Evolutionary conservation across 2,797 vertebrate genomes (phyloP).

Genomic region (Tenualosa thibaudeaui): DNA sequence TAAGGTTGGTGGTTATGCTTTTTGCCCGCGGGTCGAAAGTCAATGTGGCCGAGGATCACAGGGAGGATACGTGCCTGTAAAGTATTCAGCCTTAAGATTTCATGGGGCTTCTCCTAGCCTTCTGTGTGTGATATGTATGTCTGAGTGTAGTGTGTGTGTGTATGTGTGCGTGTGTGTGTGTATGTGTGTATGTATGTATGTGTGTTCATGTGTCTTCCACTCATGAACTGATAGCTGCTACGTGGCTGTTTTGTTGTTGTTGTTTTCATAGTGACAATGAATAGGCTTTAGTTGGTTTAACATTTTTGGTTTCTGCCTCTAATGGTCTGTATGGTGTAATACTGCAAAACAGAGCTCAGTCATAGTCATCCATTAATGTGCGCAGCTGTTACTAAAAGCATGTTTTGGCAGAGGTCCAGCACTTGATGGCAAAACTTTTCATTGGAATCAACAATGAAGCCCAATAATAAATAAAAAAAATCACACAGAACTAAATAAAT

Average conservation of each 20-base stretch:
- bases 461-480: not conserved
- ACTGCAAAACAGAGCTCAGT: not conserved
- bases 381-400: not conserved
- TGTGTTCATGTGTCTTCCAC: not conserved
- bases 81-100: conserved; percentile 70
- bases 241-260: not conserved
- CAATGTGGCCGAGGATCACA: conserved; percentile 74
- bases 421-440: conserved; percentile 4
- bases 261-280: not conserved
- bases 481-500: not conserved
- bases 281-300: not conserved
- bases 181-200: not conserved
- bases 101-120: conserved; percentile 40
- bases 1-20: conserved; percentile 55
- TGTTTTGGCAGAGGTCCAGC: not conserved
- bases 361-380: not conserved
- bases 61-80: conserved; percentile 74
- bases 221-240: not conserved
- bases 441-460: not conserved
- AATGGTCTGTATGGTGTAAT: not conserved
- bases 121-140: not conserved
- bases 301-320: not conserved
- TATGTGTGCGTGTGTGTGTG: not conserved
- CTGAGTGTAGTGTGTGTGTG: not conserved
- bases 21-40: conserved; percentile 73